Base-by-base conservation (phyloP, 2,797 vertebrate genomes). In the Nyctalus aviator region DNA sequence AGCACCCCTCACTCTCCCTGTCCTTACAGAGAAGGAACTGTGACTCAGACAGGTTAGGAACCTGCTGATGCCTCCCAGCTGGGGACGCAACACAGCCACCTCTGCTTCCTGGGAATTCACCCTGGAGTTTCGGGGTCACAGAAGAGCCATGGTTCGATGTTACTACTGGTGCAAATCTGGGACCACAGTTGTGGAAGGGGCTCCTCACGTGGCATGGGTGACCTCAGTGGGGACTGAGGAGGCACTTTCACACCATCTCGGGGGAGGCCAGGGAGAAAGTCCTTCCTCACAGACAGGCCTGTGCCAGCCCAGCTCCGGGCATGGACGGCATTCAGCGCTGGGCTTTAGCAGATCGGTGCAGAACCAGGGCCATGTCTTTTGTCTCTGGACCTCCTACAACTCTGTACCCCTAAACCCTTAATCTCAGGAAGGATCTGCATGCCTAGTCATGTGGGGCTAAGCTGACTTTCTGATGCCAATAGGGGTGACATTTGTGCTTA, bases 211-310 rank as follows among this genome's bases (percentile, higher is more conserved):
- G 46, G 35, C 59, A 41, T 1, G 3, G 71, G 20, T 14, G 66
- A 20, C 6, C 32, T 59, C 5, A 1, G 37, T 3, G 2, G 30
- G 46, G 30, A 44, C 13, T 20, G 2, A 2, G 12, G 84, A 30
- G 32, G 55, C 6, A 0, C 48, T 0, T 48, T n/a, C 37, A 1
- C 0, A 5, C 9, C 12, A 8, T 8, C 62, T 25, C 1, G 9
- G 57, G 27, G 11, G 59, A 50, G 35, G 57, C 20, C n/a, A 30
- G 2, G 5, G 32, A 37, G 55, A 53, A 77, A 72, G 69, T 27
- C 75, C 46, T 46, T 37, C 12, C 46, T 76, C 27, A 25, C 4
- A 0, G 25, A 30, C 5, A 25, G 0, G 4, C 3, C 32, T 6
- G 0, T 3, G 48, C 12, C 53, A n/a, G 48, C 21, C 55, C 4